Evolutionary conservation across 2,888 invertebrate genomes (phyloP), one percentile per base, ranked within the genome.

Genomic region (Euplexia lucipara): DNA sequence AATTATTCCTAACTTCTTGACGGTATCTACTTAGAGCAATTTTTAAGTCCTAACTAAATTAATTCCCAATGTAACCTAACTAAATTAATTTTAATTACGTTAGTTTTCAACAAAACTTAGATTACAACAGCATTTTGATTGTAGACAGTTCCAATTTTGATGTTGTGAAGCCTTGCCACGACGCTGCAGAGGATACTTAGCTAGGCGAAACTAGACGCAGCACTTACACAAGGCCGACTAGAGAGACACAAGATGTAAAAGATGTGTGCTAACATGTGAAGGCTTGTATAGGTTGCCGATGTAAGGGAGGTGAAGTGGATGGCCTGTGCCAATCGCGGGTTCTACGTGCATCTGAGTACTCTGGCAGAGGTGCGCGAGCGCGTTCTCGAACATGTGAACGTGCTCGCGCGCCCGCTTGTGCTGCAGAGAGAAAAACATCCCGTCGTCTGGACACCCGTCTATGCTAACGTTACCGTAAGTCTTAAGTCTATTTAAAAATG

Each of bases 281-380:
- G 52, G 54, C 51, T 70, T 62, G 66, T 73, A 48, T 70, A 86
- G 95, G 98, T 98, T 67, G 97, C 98, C 35, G 99, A 99, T 92
- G 98, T 98, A 53, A 96, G 98, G 77, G 98, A 99, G 88, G 98
- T 99, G 75, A 98, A 98, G 88, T 99, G 98, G 98, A 99, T 99
- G 99, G 99, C 99, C 53, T 99, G 99, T 92, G 98, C 98, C 26
- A 99, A 99, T 92, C 97, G 98, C 92, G 99, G 99, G 12, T 99
- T 97, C 92, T 99, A 98, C 95, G 99, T 99, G 22, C 99, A 99
- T 89, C 97, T 99, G 56, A 98, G 99, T 79, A 99, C 99, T 34
- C 96, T 99, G 87, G 99, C 99, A 0, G 99, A 99, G 95, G 99
- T 99, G 41, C 97, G 99, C 62, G 99, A 99, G 94, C 98, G 99